phyloP scores from a whole-genome alignment of 2,888 invertebrate genomes.

The Caenorhabditis sp. region DNA sequence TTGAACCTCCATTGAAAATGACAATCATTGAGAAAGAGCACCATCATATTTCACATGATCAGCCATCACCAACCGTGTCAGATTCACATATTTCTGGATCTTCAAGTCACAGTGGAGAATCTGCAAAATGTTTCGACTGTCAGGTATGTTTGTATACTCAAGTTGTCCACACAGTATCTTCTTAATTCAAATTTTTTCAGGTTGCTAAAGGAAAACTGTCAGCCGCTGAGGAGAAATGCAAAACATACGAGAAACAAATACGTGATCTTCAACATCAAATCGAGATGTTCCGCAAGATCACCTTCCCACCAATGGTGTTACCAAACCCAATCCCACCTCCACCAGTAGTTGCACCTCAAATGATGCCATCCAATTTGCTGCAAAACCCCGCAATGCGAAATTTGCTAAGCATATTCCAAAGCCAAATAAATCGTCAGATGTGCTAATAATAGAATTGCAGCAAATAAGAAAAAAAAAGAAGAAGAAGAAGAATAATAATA shows the following conservation, averaged over 20 bases:
- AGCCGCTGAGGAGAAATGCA: conserved; percentile 37
- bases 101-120: conserved; percentile 49
- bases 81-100: conserved; percentile 65
- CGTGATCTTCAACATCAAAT: conserved; percentile 39
- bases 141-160: conserved; percentile 30
- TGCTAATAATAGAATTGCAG: conserved; percentile 13
- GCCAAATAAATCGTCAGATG: conserved; percentile 32
- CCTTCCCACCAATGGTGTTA: background rate
- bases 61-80: conserved; percentile 62
- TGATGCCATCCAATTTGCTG: conserved; percentile 19
- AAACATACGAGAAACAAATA: conserved; percentile 46
- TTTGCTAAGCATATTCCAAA: conserved; percentile 38
- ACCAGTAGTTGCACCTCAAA: conserved; percentile 26
- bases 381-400: conserved; percentile 48
- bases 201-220: conserved; percentile 43
- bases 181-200: conserved; percentile 51
- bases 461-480: no score
- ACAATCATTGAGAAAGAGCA: conserved; percentile 44
- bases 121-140: conserved; percentile 57
- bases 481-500: no score
- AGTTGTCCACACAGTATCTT: background rate
- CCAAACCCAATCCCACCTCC: conserved; percentile 13
- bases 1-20: conserved; percentile 40
- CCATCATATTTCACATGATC: conserved; percentile 44
- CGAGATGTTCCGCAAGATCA: conserved; percentile 27